Evolutionary conservation across 2,888 invertebrate genomes (phyloP), one percentile per base, ranked within the genome.

Genomic region (Mantis religiosa): DNA sequence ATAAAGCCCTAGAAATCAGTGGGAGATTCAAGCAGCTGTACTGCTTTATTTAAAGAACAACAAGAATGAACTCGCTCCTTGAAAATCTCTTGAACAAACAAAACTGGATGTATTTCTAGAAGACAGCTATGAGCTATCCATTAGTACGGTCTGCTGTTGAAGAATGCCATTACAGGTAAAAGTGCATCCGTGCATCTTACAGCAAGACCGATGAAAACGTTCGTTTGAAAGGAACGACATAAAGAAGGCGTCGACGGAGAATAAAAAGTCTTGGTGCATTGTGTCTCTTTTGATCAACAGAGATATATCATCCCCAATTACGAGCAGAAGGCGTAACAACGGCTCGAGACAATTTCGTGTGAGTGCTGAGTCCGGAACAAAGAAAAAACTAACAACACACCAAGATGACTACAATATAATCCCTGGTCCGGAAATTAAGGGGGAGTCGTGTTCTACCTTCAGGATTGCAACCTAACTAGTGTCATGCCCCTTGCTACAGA

Each of bases 261-360:
- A 71, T 71, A 71, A 71, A 71, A 71, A 71, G 54, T 71, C 54
- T 71, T 71, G 54, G 20, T 71, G 54, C 54, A 25, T 25, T 71
- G 54, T 71, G 54, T 71, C 25, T 54, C 28, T 82, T 82, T 87
- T 87, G 87, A 87, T 87, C 87, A 82, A n/a, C 28, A 28, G 86
- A 71, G 86, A 87, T 87, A 87, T 82, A 87, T 87, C 87, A 82
- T 82, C 82, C 82, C 82, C 87, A 82, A 82, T 87, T 87, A 87
- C 87, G 12, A n/a, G 27, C 30, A 71, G 54, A 3, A 71, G 54
- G 54, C 54, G 54, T 71, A 71, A 71, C 54, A 71, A 20, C 54
- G 54, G 25, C 54, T 71, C 54, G 54, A 25, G 15, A 71, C 25
- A 71, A 71, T 71, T 20, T 71, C 54, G 54, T 71, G 54, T 71